phyloP scores from a whole-genome alignment of 2,797 vertebrate species.

The Gobionotothen gibberifrons region DNA sequence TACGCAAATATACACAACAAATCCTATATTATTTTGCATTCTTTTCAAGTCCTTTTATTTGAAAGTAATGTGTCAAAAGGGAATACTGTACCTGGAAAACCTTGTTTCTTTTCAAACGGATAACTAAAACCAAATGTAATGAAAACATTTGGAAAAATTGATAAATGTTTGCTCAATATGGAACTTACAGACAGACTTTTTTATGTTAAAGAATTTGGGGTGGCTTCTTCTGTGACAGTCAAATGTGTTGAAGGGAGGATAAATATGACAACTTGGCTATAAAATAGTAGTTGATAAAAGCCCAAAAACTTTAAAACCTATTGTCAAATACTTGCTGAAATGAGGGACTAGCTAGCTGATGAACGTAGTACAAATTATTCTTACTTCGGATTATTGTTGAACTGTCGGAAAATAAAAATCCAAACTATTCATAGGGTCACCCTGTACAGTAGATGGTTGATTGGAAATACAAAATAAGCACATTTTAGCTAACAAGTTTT shows the following conservation, averaged over 20 bases:
- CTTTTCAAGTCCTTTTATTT: not conserved
- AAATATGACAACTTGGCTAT: not conserved
- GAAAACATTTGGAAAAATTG: not conserved
- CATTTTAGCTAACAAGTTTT: not conserved
- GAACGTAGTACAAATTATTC: not conserved
- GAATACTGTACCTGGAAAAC: not conserved
- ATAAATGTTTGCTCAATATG: not conserved
- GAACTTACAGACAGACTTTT: not conserved
- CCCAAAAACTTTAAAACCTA: not conserved
- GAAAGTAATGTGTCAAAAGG: not conserved
- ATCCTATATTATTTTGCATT: not conserved
- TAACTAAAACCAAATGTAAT: not conserved
- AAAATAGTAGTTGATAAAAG: not conserved
- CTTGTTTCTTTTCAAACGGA: not conserved
- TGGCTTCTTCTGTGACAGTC: not conserved
- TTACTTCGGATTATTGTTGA: not conserved
- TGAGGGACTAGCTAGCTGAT: too few relatives aligned
- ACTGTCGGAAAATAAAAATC: not conserved
- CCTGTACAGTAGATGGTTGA: too few relatives aligned
- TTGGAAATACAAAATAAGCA: not conserved
- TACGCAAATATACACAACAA: conserved; percentile 8
- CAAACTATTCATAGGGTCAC: not conserved
- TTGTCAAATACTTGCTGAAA: not conserved
- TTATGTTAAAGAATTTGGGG: not conserved
- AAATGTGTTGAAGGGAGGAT: not conserved